These are phyloP conservation scores for Sarcophaga peregrina DNA, from an alignment of 1,140 invertebrate genomes.

Conservation along the genomic window DNA sequence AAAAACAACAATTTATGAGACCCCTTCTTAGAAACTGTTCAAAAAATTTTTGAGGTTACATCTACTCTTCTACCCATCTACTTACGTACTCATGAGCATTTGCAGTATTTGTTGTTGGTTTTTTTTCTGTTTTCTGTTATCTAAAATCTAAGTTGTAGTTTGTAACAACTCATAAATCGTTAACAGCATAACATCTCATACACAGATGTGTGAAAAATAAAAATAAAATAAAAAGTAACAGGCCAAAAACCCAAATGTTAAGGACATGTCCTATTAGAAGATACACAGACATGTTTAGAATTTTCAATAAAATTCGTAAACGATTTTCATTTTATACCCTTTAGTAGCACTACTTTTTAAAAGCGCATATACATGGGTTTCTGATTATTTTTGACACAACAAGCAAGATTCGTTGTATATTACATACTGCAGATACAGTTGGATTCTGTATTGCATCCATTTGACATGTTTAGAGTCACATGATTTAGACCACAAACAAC, in stretches of 20 bases:
- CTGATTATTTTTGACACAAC: too few species aligned
- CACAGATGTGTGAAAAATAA: background rate
- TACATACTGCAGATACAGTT: too few species aligned
- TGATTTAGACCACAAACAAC: too few species aligned
- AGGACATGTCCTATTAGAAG: background rate
- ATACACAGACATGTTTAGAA: conserved; percentile 8
- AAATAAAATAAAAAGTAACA: too few species aligned
- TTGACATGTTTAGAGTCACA: too few species aligned
- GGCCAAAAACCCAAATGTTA: background rate
- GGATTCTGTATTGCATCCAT: too few species aligned
- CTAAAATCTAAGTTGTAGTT: background rate
- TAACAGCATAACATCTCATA: background rate
- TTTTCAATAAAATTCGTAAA: conserved; percentile 1
- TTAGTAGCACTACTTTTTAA: too few species aligned
- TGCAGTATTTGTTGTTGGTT: background rate
- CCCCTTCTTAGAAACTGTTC: background rate
- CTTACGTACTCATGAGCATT: background rate
- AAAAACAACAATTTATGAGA: background rate
- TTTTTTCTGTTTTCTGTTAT: too few species aligned
- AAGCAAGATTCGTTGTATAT: too few species aligned
- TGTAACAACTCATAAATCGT: background rate
- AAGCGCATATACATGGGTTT: too few species aligned
- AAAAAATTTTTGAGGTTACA: background rate
- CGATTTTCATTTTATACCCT: background rate
- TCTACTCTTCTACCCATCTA: too few species aligned